phyloP scores from a whole-genome alignment of 92 coral and sea anemone species.

The Umimayanthus chanpuru region DNA sequence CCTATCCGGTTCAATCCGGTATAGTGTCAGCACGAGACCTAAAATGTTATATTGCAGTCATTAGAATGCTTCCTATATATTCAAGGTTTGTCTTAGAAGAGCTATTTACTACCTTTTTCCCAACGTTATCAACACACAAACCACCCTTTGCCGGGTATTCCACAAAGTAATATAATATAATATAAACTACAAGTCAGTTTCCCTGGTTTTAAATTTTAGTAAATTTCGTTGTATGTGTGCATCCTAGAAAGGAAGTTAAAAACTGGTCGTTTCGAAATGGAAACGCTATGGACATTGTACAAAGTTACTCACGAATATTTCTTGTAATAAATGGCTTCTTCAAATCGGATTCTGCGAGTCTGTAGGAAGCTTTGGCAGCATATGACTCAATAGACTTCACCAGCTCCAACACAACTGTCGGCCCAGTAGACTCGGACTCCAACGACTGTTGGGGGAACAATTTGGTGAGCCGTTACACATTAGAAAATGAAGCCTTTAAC shows the following conservation, averaged over 20 bases:
- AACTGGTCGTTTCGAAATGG: neutral
- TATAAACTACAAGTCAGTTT: too few species aligned
- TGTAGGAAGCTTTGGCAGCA: slow-evolving; percentile 66
- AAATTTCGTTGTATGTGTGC: neutral
- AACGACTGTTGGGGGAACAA: slow-evolving; percentile 17
- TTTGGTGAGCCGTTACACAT: neutral
- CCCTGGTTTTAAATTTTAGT: too few species aligned
- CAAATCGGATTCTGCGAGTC: slow-evolving; percentile 58
- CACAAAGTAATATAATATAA: too few species aligned
- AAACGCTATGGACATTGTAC: neutral
- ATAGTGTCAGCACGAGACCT: too few species aligned
- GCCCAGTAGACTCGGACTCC: slow-evolving; percentile 21
- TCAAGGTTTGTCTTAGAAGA: neutral
- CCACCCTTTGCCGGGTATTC: neutral
- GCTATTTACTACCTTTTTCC: neutral
- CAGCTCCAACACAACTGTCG: slow-evolving; percentile 67
- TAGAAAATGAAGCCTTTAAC: neutral
- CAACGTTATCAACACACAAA: neutral
- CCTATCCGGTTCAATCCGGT: too few species aligned
- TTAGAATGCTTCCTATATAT: too few species aligned
- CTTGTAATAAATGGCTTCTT: slow-evolving; percentile 83
- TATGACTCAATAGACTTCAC: slow-evolving; percentile 62
- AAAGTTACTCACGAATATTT: slow-evolving; percentile 78
- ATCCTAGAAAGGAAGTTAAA: too few species aligned
- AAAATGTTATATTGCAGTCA: too few species aligned